Conservation (phyloP, 2,113 vertebrate genomes). For the Theropithecus gelada region DNA sequence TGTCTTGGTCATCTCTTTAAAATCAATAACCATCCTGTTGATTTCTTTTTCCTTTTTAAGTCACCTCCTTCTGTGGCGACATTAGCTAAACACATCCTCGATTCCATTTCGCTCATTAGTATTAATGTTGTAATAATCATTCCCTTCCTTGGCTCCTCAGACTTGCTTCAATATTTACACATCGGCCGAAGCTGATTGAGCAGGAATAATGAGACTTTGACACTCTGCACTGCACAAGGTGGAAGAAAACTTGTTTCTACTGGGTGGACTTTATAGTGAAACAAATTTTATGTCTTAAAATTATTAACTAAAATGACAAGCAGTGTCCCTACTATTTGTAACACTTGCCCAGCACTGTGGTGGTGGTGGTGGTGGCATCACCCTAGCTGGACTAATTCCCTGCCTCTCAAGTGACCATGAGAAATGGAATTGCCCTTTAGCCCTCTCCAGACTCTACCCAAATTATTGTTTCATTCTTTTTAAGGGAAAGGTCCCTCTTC, state of each 20-base stretch:
- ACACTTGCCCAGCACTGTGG: not conserved
- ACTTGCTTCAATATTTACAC: conserved; percentile 70
- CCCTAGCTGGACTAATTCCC: not conserved
- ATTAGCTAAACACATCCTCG: not conserved
- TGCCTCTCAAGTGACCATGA: not conserved
- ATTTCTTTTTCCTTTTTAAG: conserved; percentile 34
- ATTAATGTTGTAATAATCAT: conserved; percentile 40
- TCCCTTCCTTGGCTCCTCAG: conserved; percentile 41
- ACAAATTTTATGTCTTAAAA: not conserved
- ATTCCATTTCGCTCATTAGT: not conserved
- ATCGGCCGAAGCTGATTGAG: not conserved
- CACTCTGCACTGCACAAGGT: not conserved
- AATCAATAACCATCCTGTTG: conserved; percentile 34
- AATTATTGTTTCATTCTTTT: conserved; percentile 44
- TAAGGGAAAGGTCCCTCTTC: not conserved
- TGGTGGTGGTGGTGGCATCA: not conserved
- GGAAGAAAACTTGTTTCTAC: not conserved
- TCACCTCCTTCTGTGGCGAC: not conserved
- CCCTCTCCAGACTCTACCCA: not conserved
- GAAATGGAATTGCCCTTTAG: not conserved
- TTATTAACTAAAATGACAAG: not conserved
- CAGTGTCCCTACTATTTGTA: not conserved
- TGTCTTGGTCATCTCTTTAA: not conserved
- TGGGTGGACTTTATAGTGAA: not conserved
- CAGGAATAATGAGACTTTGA: conserved; percentile 23